Evolutionary conservation across 1,140 invertebrate species (phyloP), one percentile per base, ranked within the genome.

Genomic region (Bombus superbus): DNA sequence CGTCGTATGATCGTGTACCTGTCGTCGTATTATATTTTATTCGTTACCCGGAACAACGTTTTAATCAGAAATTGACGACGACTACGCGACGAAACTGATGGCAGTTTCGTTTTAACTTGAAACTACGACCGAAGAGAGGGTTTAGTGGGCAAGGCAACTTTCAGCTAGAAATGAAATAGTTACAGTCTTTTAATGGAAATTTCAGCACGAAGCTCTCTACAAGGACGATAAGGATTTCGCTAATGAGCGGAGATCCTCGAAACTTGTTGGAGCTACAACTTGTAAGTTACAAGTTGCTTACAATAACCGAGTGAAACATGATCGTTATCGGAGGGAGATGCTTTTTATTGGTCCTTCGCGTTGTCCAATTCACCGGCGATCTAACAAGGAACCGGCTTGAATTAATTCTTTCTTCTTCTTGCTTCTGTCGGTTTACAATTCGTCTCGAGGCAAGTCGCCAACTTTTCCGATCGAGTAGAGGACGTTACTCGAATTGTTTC

Each of bases 161-260:
- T 59, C 42, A n/a, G 9, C 44, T n/a, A 42, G 53, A 25, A 81
- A 73, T 44, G 40, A 81, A 81, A 81, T 62, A 81, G 68, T 81
- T 42, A 44, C 4, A 62, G 47, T 15, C 47, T 75, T 82, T 88
- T 82, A 78, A 71, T 68, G 75, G 71, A 83, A 86, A 75, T 89
- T 62, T 72, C 75, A 53, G 10, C 9, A 68, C 62, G 22, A 9
- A 84, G 78, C 40, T 72, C 42, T 82, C 77, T 57, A 32, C 59
- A 72, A 68, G 25, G 78, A 80, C 68, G 47, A 68, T 32, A 82
- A 69, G 53, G 53, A 76, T 76, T 86, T 85, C 75, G 35, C 38
- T 88, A 88, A 89, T 81, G 79, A 89, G 15, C 59, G 42, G 42
- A 28, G 69, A 42, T 68, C 59, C 72, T 82, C 15, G 78, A 86